Evolutionary conservation across 2,797 vertebrate genomes (phyloP).

Genomic region (Schizopygopsis malacanthus): DNA sequence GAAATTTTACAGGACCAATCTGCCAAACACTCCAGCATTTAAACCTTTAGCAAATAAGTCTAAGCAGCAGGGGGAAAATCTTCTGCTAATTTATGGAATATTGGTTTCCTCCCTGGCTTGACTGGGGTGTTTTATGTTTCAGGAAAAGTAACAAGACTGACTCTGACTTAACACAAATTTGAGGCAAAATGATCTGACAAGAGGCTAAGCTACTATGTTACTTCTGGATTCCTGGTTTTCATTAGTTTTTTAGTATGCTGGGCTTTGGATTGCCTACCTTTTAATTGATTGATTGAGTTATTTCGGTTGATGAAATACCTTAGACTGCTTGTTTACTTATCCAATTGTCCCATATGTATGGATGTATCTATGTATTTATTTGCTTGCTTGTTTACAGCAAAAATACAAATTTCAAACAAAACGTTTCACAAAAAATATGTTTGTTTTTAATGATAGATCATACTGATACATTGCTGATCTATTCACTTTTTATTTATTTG

Average conservation of each 20-base stretch:
- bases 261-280: not conserved
- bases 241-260: not conserved
- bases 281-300: not conserved
- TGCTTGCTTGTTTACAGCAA: not conserved
- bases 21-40: constrained; percentile 44
- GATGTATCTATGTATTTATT: not conserved
- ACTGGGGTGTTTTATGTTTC: not conserved
- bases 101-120: not conserved
- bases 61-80: not conserved
- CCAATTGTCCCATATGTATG: not conserved
- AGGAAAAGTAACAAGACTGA: constrained; percentile 7
- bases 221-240: not conserved
- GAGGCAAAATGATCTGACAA: not conserved
- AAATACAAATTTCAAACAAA: not conserved
- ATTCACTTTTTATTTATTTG: not conserved
- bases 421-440: not conserved
- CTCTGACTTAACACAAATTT: not conserved
- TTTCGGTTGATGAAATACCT: not conserved
- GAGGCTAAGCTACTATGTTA: not conserved
- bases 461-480: not conserved
- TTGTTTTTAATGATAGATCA: not conserved
- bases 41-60: constrained; percentile 44
- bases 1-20: constrained; percentile 44
- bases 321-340: not conserved
- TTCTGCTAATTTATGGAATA: constrained; percentile 21